These are phyloP conservation scores for Camponotus floridanus DNA, from an alignment of 1,140 invertebrate species.

Conservation along the genomic window DNA sequence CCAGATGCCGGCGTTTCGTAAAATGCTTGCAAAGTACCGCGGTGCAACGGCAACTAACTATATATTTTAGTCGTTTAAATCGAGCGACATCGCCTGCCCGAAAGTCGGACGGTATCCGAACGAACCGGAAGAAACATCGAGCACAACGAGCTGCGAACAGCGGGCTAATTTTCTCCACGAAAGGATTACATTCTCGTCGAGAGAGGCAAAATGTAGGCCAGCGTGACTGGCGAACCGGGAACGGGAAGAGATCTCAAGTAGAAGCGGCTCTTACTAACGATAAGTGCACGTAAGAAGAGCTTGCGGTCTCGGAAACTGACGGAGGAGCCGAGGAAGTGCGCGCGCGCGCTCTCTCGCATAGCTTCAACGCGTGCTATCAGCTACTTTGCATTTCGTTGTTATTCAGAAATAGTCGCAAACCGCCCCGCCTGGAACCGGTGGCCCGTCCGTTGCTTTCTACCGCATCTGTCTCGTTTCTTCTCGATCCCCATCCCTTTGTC, in stretches of 20 bases:
- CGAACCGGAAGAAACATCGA: slow-evolving; percentile 34
- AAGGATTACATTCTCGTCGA: slow-evolving; percentile 70
- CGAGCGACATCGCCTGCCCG: slow-evolving; percentile 15
- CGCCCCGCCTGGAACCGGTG: slow-evolving; percentile 58
- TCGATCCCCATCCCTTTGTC: background rate
- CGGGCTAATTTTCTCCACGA: slow-evolving; percentile 66
- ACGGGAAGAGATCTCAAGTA: slow-evolving; percentile 62
- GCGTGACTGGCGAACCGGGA: slow-evolving; percentile 19
- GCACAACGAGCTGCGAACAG: slow-evolving; percentile 66
- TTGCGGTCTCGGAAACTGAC: slow-evolving; percentile 69
- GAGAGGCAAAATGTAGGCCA: slow-evolving; percentile 54
- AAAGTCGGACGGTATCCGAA: background rate
- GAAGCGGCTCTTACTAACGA: slow-evolving; percentile 67
- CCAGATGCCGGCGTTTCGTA: slow-evolving; percentile 13
- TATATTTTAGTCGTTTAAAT: slow-evolving; percentile 47
- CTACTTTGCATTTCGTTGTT: slow-evolving; percentile 81
- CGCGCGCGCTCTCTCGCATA: slow-evolving; percentile 24
- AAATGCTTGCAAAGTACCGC: slow-evolving; percentile 13
- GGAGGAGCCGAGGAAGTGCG: slow-evolving; percentile 64
- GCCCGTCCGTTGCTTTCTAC: slow-evolving; percentile 56
- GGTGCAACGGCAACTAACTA: slow-evolving; percentile 9
- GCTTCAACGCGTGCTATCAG: slow-evolving; percentile 67
- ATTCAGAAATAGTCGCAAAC: slow-evolving; percentile 80
- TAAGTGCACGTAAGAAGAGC: slow-evolving; percentile 73
- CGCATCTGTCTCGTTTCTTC: slow-evolving; percentile 61